Conservation (phyloP, 2,113 vertebrate species). For the Passer montanus region DNA sequence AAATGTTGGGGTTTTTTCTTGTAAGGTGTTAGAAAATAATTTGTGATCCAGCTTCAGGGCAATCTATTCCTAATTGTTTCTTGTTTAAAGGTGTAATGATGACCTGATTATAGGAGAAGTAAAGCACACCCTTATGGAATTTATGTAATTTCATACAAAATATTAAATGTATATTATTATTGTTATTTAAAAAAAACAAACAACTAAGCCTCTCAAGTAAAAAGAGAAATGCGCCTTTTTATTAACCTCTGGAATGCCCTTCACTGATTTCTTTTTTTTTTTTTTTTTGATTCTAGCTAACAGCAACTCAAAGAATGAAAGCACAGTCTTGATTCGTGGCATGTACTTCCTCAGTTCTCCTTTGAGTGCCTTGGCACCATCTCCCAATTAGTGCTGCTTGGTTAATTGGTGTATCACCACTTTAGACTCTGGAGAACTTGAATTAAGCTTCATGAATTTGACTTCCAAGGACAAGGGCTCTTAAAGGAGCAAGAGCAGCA, state of each 20-base stretch:
- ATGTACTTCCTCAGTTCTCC: neutral
- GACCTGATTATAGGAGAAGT: neutral
- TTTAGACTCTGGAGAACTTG: neutral
- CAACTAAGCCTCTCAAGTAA: neutral
- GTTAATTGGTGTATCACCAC: slow-evolving; percentile 18
- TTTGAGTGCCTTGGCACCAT: slow-evolving; percentile 7
- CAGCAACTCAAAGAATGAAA: neutral
- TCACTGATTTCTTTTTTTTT: neutral
- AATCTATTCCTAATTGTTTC: neutral
- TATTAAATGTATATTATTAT: neutral
- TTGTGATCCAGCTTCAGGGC: neutral
- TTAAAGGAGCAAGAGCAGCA: neutral
- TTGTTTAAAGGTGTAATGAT: neutral
- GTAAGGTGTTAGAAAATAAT: neutral
- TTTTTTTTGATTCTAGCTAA: neutral
- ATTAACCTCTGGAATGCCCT: neutral
- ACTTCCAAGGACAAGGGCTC: slow-evolving; percentile 1
- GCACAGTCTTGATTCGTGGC: neutral
- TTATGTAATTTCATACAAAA: neutral
- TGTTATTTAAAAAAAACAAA: neutral
- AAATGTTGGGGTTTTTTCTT: accelerated
- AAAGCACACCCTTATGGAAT: neutral
- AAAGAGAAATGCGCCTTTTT: neutral
- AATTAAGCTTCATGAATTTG: slow-evolving; percentile 2
- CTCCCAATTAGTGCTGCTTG: slow-evolving; percentile 10